Conservation (phyloP, 2,113 vertebrate species). For the Dipodomys merriami region DNA sequence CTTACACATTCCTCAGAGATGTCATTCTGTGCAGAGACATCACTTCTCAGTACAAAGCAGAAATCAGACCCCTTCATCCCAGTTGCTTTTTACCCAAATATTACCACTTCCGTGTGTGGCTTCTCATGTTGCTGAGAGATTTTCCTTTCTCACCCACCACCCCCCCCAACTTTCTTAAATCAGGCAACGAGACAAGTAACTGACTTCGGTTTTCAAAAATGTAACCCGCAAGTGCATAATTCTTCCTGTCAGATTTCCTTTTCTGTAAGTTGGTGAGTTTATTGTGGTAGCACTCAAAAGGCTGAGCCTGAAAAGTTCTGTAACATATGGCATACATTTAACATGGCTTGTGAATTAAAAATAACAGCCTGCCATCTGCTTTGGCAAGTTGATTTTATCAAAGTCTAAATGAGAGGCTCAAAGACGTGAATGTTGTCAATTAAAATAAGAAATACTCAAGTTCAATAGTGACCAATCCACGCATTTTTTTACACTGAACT, state of each 20-base stretch:
- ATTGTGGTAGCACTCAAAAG: slow-evolving; percentile 89
- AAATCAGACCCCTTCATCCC: slow-evolving; percentile 63
- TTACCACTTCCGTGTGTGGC: slow-evolving; percentile 75
- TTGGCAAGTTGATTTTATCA: slow-evolving; percentile 88
- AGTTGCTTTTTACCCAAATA: slow-evolving; percentile 63
- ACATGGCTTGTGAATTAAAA: slow-evolving; percentile 92
- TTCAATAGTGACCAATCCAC: slow-evolving; percentile 84
- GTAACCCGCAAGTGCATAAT: slow-evolving; percentile 78
- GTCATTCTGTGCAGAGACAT: slow-evolving; percentile 17
- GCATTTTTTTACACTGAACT: slow-evolving; percentile 79
- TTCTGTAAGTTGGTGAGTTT: slow-evolving; percentile 87
- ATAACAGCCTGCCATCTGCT: slow-evolving; percentile 91
- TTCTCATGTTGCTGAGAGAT: slow-evolving; percentile 65
- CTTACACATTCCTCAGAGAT: slow-evolving; percentile 7
- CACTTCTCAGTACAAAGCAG: slow-evolving; percentile 63
- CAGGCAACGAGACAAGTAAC: slow-evolving; percentile 78
- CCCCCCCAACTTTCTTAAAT: slow-evolving; percentile 52
- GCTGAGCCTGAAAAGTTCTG: slow-evolving; percentile 88
- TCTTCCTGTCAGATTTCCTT: slow-evolving; percentile 85
- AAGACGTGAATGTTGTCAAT: slow-evolving; percentile 90
- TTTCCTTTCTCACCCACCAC: slow-evolving; percentile 68
- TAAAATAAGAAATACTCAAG: slow-evolving; percentile 88
- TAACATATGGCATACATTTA: slow-evolving; percentile 92
- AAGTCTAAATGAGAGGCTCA: slow-evolving; percentile 89
- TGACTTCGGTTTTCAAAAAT: slow-evolving; percentile 82